Evolutionary conservation across 2,888 invertebrate species (phyloP).

Genomic region (Diadromus collaris): DNA sequence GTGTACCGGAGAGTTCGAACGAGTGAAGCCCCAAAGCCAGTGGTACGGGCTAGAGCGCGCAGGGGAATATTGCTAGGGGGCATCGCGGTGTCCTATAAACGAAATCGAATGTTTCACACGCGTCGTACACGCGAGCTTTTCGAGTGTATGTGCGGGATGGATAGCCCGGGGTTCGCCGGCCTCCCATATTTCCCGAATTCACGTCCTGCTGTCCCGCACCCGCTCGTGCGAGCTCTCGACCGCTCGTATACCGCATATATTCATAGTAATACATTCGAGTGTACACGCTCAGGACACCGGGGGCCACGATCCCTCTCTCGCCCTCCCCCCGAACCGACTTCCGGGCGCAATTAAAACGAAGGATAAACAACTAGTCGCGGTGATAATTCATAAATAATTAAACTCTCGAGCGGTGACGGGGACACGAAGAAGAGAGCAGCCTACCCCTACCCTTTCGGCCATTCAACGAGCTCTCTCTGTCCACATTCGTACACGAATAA

Average conservation of each 20-base stretch:
- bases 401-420: constrained; percentile 49
- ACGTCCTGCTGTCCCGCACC: constrained; percentile 41
- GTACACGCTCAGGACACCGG: constrained; percentile 36
- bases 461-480: constrained; percentile 40
- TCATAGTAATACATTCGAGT: constrained; percentile 30
- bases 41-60: constrained; percentile 45
- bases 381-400: constrained; percentile 63
- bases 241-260: constrained; percentile 39
- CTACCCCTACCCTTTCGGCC: constrained; percentile 47
- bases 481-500: constrained; percentile 38
- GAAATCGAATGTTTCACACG: constrained; percentile 60
- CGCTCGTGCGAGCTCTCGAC: constrained; percentile 23
- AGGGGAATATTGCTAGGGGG: constrained; percentile 51
- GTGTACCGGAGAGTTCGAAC: constrained; percentile 1
- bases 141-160: constrained; percentile 29
- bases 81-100: constrained; percentile 53
- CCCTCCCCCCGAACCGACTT: constrained; percentile 44
- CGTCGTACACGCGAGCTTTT: constrained; percentile 35
- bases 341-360: constrained; percentile 60
- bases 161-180: constrained; percentile 47
- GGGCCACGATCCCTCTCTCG: constrained; percentile 5
- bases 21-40: constrained; percentile 30
- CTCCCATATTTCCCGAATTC: constrained; percentile 58
- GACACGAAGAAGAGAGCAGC: background rate
- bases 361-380: constrained; percentile 60